These are phyloP conservation scores for Trichonephila inaurata DNA, from an alignment of 1,140 invertebrate genomes.

Conservation along the genomic window DNA sequence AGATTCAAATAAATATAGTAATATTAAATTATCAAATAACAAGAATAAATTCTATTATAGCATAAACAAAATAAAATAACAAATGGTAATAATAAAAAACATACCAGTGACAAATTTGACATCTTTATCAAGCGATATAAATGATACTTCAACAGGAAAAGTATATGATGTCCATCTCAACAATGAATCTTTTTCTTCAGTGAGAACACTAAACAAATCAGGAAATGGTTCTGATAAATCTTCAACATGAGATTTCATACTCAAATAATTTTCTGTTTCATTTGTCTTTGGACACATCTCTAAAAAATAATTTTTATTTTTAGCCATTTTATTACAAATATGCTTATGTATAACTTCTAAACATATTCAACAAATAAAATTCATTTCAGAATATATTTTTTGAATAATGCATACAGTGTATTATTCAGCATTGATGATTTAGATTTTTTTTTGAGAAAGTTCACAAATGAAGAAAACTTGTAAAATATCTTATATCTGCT, in stretches of 20 bases:
- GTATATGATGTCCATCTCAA: slow-evolving; percentile 88
- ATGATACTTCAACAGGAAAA: slow-evolving; percentile 78
- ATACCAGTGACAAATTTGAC: slow-evolving; percentile 84
- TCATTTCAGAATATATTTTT: no score
- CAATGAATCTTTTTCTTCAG: slow-evolving; percentile 86
- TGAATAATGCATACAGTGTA: no score
- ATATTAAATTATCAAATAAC: neutral
- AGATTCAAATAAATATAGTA: no score
- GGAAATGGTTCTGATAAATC: slow-evolving; percentile 90
- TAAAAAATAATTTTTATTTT: slow-evolving; percentile 73
- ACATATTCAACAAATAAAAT: no score
- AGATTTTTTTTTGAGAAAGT: no score
- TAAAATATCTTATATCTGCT: no score
- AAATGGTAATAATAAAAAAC: neutral
- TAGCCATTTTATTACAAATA: neutral
- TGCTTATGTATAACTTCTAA: no score
- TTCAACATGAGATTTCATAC: slow-evolving; percentile 92
- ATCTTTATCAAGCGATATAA: slow-evolving; percentile 83
- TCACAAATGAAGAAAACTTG: no score
- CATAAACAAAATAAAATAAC: neutral
- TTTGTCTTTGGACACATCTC: slow-evolving; percentile 93
- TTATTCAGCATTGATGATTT: no score
- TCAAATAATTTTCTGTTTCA: slow-evolving; percentile 85
- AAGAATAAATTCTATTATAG: neutral
- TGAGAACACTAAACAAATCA: slow-evolving; percentile 90